A percentile compares a stretch with the other conserved stretches of the same genome.
phyloP scores from a whole-genome alignment of 2,797 vertebrate genomes.

The Darevskia mixta region DNA sequence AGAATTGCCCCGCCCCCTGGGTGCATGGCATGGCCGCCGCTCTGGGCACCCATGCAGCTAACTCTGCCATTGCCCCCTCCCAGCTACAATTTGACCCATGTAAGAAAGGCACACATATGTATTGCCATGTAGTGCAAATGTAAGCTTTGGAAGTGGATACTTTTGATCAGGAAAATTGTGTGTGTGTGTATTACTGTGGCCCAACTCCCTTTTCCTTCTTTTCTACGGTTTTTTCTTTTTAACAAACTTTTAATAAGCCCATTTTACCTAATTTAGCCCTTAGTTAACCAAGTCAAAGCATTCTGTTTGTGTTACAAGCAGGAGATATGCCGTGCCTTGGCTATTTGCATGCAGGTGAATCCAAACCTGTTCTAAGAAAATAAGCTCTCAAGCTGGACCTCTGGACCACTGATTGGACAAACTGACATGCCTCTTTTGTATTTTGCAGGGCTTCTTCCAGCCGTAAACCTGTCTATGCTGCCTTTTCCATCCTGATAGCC shows the following conservation, averaged over 20 bases:
- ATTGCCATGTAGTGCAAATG: neutral
- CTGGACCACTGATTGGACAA: neutral
- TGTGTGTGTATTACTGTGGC: no score
- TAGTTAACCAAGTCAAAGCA: neutral
- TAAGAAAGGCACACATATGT: neutral
- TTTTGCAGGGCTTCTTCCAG: conserved; percentile 64
- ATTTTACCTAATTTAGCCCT: neutral
- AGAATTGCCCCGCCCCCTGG: no score
- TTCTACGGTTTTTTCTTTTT: neutral
- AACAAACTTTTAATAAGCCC: neutral
- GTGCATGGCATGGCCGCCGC: no score
- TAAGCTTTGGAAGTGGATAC: neutral
- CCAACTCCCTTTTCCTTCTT: neutral
- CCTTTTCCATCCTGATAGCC: conserved; percentile 87
- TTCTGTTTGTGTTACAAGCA: neutral
- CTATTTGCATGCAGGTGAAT: neutral
- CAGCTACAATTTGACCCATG: neutral
- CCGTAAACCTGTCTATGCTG: conserved; percentile 79
- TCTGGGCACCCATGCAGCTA: no score
- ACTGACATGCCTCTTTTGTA: neutral
- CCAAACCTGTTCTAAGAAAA: neutral
- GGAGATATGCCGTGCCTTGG: neutral
- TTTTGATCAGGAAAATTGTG: no score
- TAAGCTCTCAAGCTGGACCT: neutral
- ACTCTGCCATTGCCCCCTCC: neutral